A percentile compares a stretch with the other conserved stretches of the same genome.
Conservation (phyloP, 2,113 vertebrate species). For the Australoheros scitulus region DNA sequence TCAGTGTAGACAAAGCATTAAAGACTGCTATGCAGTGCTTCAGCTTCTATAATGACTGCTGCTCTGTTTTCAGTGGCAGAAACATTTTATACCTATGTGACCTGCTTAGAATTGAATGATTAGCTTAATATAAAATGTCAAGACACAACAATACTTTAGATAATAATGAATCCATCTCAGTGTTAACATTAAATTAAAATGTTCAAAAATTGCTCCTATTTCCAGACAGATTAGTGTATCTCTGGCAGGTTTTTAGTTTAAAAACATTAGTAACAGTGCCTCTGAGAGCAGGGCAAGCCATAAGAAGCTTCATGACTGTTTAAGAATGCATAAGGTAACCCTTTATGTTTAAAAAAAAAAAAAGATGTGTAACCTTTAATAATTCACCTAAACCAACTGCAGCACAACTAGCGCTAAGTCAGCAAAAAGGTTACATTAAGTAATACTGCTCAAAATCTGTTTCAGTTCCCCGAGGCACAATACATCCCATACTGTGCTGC, state of each 20-base stretch:
- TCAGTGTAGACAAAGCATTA: not conserved
- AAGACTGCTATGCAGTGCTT: not conserved
- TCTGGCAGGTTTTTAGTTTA: not conserved
- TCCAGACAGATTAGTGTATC: not conserved
- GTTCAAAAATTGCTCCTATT: not conserved
- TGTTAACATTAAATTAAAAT: not conserved
- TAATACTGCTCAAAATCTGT: not conserved
- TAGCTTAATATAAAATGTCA: not conserved
- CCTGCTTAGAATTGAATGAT: not conserved
- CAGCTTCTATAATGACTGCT: not conserved
- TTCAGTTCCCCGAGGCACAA: conserved; percentile 3
- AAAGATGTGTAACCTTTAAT: conserved; percentile 17
- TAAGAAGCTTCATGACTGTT: not conserved
- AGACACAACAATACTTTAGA: not conserved
- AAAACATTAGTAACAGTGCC: not conserved
- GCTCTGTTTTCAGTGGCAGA: not conserved
- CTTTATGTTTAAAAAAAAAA: not conserved
- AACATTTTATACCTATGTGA: not conserved
- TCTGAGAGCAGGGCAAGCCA: not conserved
- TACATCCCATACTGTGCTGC: not conserved
- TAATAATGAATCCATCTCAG: not conserved
- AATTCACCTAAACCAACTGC: not conserved
- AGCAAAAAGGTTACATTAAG: conserved; percentile 16
- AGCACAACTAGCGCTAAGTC: conserved; percentile 35
- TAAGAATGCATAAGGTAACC: not conserved